A percentile compares a stretch with the other conserved stretches of the same genome.
Conservation (phyloP, 2,888 invertebrate genomes). For the Chironomus tentans region DNA sequence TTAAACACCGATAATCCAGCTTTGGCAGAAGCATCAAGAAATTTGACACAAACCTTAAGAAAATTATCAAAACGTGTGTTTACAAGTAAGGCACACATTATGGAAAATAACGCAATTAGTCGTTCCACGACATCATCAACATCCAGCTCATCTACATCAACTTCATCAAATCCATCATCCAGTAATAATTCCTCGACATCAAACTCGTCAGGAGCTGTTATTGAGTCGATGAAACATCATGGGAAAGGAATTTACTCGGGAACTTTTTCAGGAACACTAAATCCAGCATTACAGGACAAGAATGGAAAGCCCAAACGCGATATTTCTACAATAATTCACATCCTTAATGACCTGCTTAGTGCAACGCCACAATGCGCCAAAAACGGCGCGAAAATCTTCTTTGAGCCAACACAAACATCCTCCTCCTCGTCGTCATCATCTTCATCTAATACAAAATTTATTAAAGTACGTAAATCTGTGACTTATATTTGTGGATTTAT, state of each 20-base stretch:
- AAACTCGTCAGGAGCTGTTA: constrained; percentile 64
- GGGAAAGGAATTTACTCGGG: constrained; percentile 94
- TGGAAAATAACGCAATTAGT: constrained; percentile 45
- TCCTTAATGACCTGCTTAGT: constrained; percentile 85
- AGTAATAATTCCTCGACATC: not conserved
- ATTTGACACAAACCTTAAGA: constrained; percentile 82
- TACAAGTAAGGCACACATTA: constrained; percentile 40
- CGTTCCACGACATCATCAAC: constrained; percentile 44
- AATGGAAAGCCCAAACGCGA: constrained; percentile 86
- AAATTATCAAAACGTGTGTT: constrained; percentile 84
- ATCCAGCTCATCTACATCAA: not conserved
- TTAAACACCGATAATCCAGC: constrained; percentile 53
- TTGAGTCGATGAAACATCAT: constrained; percentile 87
- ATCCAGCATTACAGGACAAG: constrained; percentile 86
- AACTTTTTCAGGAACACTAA: constrained; percentile 89
- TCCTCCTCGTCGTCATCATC: not conserved
- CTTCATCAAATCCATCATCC: not conserved
- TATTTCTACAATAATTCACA: constrained; percentile 92
- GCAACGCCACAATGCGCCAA: constrained; percentile 60
- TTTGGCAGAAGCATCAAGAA: constrained; percentile 81
- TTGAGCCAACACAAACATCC: constrained; percentile 37
- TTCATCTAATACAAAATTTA: constrained; percentile 4
- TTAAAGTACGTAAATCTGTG: not conserved
- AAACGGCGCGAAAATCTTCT: constrained; percentile 47
- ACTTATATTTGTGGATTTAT: not conserved